Evolutionary conservation across 2,113 vertebrate species (phyloP).

Genomic region (Chrysochloris asiatica): DNA sequence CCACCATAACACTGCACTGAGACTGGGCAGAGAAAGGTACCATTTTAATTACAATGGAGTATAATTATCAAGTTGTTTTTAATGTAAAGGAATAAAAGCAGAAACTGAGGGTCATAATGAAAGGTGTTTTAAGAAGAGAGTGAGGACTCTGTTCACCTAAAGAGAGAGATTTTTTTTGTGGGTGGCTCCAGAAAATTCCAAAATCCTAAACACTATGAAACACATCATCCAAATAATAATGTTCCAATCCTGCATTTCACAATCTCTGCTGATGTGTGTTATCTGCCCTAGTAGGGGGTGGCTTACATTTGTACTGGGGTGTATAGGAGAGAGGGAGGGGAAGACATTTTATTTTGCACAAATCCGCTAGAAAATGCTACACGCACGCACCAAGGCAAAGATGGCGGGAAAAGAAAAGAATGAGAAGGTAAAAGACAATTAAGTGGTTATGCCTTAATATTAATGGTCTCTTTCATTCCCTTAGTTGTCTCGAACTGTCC

Average conservation of each 20-base stretch:
- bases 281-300: not conserved
- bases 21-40: constrained; percentile 64
- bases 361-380: not conserved
- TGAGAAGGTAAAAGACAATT: not conserved
- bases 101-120: not conserved
- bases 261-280: constrained; percentile 7
- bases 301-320: not conserved
- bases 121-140: constrained; percentile 56
- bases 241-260: constrained; percentile 72
- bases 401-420: not conserved
- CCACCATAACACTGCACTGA: not conserved
- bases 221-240: constrained; percentile 78
- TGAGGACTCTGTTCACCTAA: constrained; percentile 72
- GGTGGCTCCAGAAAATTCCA: constrained; percentile 76
- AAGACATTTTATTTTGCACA: not conserved
- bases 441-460: too few relatives aligned
- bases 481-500: not conserved
- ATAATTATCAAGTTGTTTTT: constrained; percentile 76
- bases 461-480: not conserved
- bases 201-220: constrained; percentile 79
- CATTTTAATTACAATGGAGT: constrained; percentile 77
- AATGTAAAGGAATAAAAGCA: not conserved
- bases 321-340: not conserved
- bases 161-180: constrained; percentile 67
- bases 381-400: not conserved